Evolutionary conservation across 2,113 vertebrate genomes (phyloP), one percentile per base, ranked within the genome.

Genomic region (Alosa alosa): DNA sequence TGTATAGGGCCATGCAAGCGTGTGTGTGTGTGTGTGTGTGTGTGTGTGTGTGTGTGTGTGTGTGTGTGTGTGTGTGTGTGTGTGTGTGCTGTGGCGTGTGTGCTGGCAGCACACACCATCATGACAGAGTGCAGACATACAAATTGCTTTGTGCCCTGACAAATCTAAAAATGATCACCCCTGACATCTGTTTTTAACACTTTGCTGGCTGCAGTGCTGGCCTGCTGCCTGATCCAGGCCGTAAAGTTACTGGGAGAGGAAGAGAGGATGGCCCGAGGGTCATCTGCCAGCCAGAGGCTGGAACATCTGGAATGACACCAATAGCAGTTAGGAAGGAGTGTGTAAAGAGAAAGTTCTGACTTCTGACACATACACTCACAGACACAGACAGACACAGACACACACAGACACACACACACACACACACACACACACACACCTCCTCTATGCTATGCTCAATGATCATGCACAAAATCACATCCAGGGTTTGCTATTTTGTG

Each of bases 161-260:
- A 87, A 89, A 49, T 90, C 90, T 92, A 88, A 91, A 85, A 89
- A 86, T 86, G 90, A 95, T 95, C 94, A 93, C 93, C 93, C 93
- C 88, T 94, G 95, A 95, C 92, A 91, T 96, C 94, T 96, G 93
- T 93, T 95, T 96, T 96, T 95, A 95, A 95, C 90, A 91, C 93
- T 91, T 94, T 94, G 89, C 92, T 93, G 91, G 92, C 93, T 92
- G 87, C 85, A 84, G 91, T 92, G 92, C 94, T 96, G 96, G 95
- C 94, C 86, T 90, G n/a, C 86, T 93, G 92, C 95, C 94, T 91
- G 88, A 90, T 83, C 90, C 88, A 90, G 91, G 87, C 92, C 93
- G 92, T 90, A 91, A 91, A 68, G 64, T 68, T 31, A 68, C 31
- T 36, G 75, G 88, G 91, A 93, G 90, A 91, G 95, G 93, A 93